Evolutionary conservation across 2,113 vertebrate genomes (phyloP).

Genomic region (Catharus minimus): DNA sequence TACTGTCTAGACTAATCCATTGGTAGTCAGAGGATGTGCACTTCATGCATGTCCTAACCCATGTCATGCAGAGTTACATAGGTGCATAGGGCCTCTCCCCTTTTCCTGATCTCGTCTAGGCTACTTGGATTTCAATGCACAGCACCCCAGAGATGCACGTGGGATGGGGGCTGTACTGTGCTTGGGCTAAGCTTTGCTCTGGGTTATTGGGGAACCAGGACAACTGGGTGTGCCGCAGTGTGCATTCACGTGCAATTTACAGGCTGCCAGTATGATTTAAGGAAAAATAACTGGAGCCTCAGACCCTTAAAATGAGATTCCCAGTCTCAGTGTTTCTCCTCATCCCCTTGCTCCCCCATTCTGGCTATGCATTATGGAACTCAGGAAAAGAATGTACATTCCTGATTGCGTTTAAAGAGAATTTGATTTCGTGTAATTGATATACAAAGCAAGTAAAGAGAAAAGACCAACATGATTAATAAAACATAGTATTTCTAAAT

Average conservation of each 20-base stretch:
- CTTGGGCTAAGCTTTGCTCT: not conserved
- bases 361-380: not conserved
- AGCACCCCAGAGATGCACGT: not conserved
- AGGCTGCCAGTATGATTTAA: not conserved
- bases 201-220: not conserved
- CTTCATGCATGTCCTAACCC: not conserved
- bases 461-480: not conserved
- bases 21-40: not conserved
- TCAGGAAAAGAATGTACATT: not conserved
- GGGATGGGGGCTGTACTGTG: rapidly evolving
- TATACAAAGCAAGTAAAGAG: not conserved
- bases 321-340: not conserved
- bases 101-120: not conserved
- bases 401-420: not conserved
- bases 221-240: not conserved
- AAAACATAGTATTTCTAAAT: not conserved
- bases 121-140: not conserved
- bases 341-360: not conserved
- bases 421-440: not conserved
- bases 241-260: not conserved
- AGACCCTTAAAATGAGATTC: not conserved
- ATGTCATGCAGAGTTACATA: not conserved
- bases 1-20: not conserved
- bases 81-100: not conserved
- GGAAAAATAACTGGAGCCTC: not conserved